Conservation (phyloP, 2,113 vertebrate species). For the Embiotoca jacksoni region DNA sequence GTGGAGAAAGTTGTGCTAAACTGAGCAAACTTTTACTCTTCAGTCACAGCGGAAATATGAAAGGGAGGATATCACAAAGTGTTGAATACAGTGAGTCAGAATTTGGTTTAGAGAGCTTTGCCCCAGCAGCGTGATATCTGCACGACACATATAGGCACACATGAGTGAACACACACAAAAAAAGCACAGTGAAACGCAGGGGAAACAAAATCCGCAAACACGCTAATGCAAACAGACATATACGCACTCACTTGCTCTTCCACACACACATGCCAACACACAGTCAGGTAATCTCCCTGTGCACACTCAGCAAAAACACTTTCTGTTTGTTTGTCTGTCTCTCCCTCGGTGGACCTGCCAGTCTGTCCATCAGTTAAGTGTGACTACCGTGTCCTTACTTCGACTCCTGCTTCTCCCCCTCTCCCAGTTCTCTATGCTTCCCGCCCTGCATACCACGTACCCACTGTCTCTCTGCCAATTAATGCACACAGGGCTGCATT, state of each 20-base stretch:
- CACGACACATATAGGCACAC: constrained; percentile 77
- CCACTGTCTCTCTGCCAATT: constrained; percentile 82
- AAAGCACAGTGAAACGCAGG: constrained; percentile 64
- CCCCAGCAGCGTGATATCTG: constrained; percentile 73
- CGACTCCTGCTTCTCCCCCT: constrained; percentile 48
- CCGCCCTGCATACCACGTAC: constrained; percentile 78
- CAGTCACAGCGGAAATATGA: constrained; percentile 68
- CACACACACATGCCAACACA: constrained; percentile 51
- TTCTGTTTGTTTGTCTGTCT: constrained; percentile 60
- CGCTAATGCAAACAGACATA: constrained; percentile 67
- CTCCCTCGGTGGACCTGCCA: constrained; percentile 53
- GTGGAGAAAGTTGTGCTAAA: constrained; percentile 73
- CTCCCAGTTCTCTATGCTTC: constrained; percentile 62
- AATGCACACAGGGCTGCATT: constrained; percentile 87
- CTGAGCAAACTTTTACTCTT: constrained; percentile 73
- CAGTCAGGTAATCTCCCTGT: constrained; percentile 66
- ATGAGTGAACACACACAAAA: constrained; percentile 75
- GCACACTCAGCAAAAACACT: constrained; percentile 66
- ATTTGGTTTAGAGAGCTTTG: constrained; percentile 62
- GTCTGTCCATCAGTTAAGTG: constrained; percentile 60
- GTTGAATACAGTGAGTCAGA: constrained; percentile 72
- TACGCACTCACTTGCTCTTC: constrained; percentile 36
- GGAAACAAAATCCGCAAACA: constrained; percentile 67
- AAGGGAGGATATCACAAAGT: constrained; percentile 73
- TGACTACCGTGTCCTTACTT: constrained; percentile 71